phyloP scores from a whole-genome alignment of 2,113 vertebrate genomes.

The Albula goreensis region DNA sequence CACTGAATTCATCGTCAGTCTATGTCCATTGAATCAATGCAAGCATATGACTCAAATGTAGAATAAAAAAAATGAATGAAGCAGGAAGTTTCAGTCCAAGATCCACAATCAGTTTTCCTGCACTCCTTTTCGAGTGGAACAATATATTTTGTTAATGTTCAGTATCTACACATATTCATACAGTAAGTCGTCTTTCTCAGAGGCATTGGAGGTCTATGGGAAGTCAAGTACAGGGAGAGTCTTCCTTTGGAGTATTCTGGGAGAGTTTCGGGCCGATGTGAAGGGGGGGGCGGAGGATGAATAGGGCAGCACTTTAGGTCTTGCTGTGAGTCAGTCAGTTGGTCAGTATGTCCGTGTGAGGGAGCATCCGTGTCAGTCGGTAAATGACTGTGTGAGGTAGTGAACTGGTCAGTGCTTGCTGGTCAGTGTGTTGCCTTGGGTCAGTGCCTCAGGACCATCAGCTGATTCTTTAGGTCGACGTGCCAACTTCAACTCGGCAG shows the following conservation, averaged over 20 bases:
- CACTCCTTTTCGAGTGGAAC: conserved; percentile 45
- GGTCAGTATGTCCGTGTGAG: conserved; percentile 46
- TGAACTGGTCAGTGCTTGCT: conserved; percentile 73
- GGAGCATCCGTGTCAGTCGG: conserved; percentile 59
- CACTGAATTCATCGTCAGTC: conserved; percentile 61
- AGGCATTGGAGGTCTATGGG: conserved; percentile 33
- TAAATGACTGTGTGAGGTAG: conserved; percentile 72
- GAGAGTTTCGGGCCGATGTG: conserved; percentile 32
- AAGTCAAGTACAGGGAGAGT: conserved; percentile 17
- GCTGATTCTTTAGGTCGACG: conserved; percentile 58
- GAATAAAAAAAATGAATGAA: background rate
- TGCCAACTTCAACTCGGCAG: conserved; percentile 46
- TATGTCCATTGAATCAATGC: conserved; percentile 57
- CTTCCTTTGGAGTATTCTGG: conserved; percentile 55
- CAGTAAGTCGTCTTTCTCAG: conserved; percentile 37
- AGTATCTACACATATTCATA: conserved; percentile 61
- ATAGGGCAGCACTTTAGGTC: conserved; percentile 25
- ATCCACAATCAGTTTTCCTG: conserved; percentile 52
- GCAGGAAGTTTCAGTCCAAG: background rate
- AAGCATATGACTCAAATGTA: conserved; percentile 45
- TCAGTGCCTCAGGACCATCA: background rate
- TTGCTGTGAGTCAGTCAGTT: conserved; percentile 24
- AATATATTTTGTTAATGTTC: conserved; percentile 43
- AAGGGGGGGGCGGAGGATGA: background rate
- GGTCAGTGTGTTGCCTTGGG: background rate